Conservation (phyloP, 1,140 invertebrate genomes). For the Dermatophagoides farinae region DNA sequence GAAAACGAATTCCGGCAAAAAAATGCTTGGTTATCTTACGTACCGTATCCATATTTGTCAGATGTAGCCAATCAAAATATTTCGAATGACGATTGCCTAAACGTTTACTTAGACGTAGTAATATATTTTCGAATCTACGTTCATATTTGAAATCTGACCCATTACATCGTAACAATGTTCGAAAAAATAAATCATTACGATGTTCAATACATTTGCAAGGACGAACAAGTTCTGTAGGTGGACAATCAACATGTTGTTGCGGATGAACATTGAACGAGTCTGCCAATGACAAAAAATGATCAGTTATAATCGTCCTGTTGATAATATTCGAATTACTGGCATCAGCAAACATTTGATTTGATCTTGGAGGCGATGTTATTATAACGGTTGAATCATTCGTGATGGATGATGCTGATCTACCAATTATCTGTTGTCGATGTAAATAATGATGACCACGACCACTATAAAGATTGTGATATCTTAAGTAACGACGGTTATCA, state of each 20-base stretch:
- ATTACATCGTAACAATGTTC: not conserved
- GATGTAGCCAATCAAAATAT: conserved; percentile 4
- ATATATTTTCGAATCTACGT: not conserved
- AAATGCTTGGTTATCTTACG: not conserved
- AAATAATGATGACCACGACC: no score
- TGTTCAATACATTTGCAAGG: not conserved
- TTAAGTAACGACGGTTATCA: no score
- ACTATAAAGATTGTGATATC: no score
- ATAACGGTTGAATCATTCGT: no score
- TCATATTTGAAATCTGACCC: not conserved
- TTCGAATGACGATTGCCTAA: not conserved
- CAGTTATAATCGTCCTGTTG: not conserved
- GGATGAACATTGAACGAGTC: not conserved
- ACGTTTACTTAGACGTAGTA: not conserved
- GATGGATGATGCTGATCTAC: no score
- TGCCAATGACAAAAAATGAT: not conserved
- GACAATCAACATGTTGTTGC: not conserved
- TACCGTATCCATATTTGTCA: not conserved
- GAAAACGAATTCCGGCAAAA: conserved; percentile 1
- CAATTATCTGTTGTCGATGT: no score
- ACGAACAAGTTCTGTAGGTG: not conserved
- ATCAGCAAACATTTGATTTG: not conserved
- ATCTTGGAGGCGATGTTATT: no score
- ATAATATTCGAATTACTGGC: not conserved
- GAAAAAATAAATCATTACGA: not conserved